Evolutionary conservation across 37 sponge, comb jelly and placozoan genomes (phyloP).

Genomic region (Diacarnus erythraeanus): DNA sequence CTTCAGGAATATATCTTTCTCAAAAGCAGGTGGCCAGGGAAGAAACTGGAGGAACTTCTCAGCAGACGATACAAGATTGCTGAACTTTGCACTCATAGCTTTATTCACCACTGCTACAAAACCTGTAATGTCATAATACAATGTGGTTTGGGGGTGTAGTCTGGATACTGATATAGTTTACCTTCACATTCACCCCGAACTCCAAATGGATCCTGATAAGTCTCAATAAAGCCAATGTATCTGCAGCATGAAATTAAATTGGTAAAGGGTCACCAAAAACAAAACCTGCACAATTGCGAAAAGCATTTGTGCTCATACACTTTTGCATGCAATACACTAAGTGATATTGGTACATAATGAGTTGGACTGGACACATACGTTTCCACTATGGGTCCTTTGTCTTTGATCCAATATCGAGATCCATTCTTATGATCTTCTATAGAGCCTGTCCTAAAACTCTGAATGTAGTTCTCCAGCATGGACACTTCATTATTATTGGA

Average conservation of each 20-base stretch:
- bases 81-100: conserved; percentile 84
- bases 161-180: not conserved
- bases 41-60: conserved; percentile 64
- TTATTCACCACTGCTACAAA: conserved; percentile 96
- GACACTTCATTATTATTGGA: conserved; percentile 63
- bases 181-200: conserved; percentile 94
- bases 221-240: conserved; percentile 97
- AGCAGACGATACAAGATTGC: conserved; percentile 68
- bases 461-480: conserved; percentile 78
- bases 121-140: conserved; percentile 37
- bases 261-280: not conserved
- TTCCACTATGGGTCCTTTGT: conserved; percentile 91
- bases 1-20: conserved; percentile 82
- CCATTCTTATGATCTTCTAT: conserved; percentile 82
- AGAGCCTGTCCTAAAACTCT: conserved; percentile 80
- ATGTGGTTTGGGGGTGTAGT: not conserved
- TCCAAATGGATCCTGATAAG: conserved; percentile 90
- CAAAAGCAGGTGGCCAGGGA: conserved; percentile 85
- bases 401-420: conserved; percentile 83
- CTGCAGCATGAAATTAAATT: conserved; percentile 15
- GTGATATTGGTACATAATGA: too few relatives aligned
- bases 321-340: too few relatives aligned
- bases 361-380: conserved; percentile 43
- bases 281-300: too few relatives aligned
- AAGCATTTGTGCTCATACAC: too few relatives aligned